Evolutionary conservation across 37 sponge, comb jelly and placozoan genomes (phyloP).

Genomic region (Amphimedon queenslandica): DNA sequence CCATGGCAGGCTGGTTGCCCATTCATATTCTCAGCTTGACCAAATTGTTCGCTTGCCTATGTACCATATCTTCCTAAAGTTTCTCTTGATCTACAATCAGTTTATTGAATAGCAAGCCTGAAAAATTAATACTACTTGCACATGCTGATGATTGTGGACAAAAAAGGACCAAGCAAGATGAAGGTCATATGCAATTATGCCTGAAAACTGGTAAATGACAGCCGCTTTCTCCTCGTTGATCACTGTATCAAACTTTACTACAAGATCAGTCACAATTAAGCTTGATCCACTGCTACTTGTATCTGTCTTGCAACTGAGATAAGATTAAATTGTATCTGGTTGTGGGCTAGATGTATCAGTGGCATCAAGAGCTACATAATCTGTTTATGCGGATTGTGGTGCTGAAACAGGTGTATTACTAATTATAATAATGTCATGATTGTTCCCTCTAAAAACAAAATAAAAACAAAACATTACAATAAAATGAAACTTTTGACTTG

Average conservation of each 20-base stretch:
- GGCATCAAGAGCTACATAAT: no score
- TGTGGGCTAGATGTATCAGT: no score
- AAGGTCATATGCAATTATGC: not conserved
- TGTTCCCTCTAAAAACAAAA: no score
- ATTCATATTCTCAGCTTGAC: not conserved
- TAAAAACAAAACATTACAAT: no score
- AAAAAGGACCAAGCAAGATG: slow-evolving; percentile 20
- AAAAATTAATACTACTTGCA: not conserved
- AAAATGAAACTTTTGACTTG: no score
- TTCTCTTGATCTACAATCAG: slow-evolving; percentile 7
- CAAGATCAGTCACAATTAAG: not conserved
- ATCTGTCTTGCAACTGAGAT: no score
- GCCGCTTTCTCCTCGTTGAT: not conserved
- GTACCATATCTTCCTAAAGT: slow-evolving; percentile 6
- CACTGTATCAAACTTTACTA: not conserved
- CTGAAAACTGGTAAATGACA: not conserved
- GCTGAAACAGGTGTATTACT: no score
- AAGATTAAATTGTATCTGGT: no score
- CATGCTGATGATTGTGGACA: not conserved
- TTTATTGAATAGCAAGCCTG: not conserved
- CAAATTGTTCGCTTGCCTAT: not conserved
- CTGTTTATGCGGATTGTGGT: no score
- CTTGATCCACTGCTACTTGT: no score
- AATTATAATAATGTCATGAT: no score
- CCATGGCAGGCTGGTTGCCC: slow-evolving; percentile 11